Evolutionary conservation across 2,797 vertebrate species (phyloP).

Genomic region (Notamacropus eugenii): DNA sequence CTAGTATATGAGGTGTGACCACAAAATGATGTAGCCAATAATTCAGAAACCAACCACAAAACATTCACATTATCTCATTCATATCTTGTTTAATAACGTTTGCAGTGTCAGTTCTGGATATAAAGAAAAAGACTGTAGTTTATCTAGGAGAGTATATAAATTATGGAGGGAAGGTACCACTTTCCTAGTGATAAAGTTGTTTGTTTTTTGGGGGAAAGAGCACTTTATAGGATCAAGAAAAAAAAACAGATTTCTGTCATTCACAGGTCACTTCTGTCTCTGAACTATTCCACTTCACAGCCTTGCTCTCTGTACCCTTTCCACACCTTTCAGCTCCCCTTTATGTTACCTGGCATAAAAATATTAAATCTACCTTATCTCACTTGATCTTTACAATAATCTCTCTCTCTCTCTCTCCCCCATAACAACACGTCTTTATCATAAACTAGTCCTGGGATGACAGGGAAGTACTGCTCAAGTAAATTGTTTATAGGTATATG

Average conservation of each 20-base stretch:
- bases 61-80: neutral
- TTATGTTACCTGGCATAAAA: neutral
- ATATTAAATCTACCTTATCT: too few species aligned
- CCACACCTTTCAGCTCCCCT: neutral
- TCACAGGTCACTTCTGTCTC: neutral
- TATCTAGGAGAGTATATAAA: neutral
- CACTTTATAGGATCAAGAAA: slow-evolving; percentile 4
- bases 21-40: slow-evolving; percentile 43
- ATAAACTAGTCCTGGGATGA: slow-evolving; percentile 48
- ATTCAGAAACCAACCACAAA: neutral
- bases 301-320: neutral
- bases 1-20: slow-evolving; percentile 32
- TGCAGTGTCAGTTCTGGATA: slow-evolving; percentile 17
- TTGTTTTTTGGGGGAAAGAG: neutral
- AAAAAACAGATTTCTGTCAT: neutral
- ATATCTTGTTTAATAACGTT: neutral
- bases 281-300: neutral
- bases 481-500: neutral
- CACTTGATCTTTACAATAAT: too few species aligned
- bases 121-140: neutral
- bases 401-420: too few species aligned
- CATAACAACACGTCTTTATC: neutral
- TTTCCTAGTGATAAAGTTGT: neutral
- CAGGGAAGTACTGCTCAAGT: neutral
- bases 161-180: neutral